These are phyloP conservation scores for Eulemur rufifrons DNA, from an alignment of 2,113 vertebrate genomes.

Conservation along the genomic window DNA sequence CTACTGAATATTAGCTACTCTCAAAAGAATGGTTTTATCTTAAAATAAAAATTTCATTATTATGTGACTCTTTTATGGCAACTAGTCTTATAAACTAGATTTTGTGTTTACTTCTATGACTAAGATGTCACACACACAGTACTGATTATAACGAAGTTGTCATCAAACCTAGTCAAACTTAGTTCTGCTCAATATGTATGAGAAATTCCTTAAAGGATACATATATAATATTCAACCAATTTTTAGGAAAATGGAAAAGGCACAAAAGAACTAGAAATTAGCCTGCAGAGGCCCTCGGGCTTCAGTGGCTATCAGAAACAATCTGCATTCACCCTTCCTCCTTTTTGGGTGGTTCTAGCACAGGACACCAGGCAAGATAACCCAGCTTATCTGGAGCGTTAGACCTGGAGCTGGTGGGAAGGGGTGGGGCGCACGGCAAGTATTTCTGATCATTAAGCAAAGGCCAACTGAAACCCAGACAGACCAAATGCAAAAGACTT, in stretches of 20 bases:
- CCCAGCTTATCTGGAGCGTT: not conserved
- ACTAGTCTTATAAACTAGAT: not conserved
- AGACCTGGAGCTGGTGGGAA: not conserved
- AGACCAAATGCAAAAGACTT: not conserved
- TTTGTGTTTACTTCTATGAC: not conserved
- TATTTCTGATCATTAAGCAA: not conserved
- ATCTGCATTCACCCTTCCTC: not conserved
- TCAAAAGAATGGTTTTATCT: not conserved
- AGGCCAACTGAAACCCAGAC: not conserved
- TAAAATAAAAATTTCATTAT: not conserved
- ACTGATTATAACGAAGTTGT: not conserved
- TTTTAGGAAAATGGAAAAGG: not conserved
- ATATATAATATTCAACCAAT: not conserved
- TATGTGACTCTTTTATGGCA: not conserved
- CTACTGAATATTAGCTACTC: not conserved
- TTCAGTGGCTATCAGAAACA: fast-evolving
- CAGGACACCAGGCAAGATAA: fast-evolving
- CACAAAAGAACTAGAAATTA: not conserved
- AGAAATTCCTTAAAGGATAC: not conserved
- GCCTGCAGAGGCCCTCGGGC: not conserved
- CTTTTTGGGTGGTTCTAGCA: not conserved
- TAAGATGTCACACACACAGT: not conserved
- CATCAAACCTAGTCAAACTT: not conserved
- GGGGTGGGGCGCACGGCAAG: fast-evolving
- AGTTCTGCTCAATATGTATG: not conserved